Conservation (phyloP, 2,888 invertebrate genomes). For the Sarcophaga variegata region DNA sequence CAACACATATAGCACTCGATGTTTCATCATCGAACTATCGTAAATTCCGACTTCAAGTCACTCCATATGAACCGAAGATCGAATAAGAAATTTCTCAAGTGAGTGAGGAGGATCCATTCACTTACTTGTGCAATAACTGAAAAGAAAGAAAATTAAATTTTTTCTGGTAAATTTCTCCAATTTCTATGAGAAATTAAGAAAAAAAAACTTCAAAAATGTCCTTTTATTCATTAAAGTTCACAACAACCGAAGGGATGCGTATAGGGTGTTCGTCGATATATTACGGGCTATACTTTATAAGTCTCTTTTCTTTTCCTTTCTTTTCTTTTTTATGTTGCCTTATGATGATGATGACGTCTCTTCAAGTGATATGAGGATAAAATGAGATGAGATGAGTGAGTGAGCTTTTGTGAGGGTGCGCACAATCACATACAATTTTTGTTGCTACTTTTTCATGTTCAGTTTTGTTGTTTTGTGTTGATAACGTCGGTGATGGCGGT, state of each 20-base stretch:
- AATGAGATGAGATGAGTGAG: slow-evolving; percentile 24
- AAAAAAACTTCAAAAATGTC: accelerated
- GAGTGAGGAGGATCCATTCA: too few relatives aligned
- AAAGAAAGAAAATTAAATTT: too few relatives aligned
- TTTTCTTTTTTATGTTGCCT: neutral
- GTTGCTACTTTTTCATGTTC: slow-evolving; percentile 1
- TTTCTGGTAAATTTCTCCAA: too few relatives aligned
- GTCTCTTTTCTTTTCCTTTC: neutral
- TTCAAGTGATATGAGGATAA: slow-evolving; percentile 52
- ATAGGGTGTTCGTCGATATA: neutral
- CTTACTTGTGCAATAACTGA: too few relatives aligned
- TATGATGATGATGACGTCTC: slow-evolving; percentile 22
- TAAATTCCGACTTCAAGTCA: neutral
- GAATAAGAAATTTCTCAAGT: too few relatives aligned
- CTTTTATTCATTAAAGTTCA: too few relatives aligned
- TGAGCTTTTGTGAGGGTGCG: slow-evolving; percentile 57
- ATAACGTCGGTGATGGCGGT: slow-evolving; percentile 16
- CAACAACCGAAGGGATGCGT: neutral
- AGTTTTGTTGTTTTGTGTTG: neutral
- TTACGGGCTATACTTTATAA: neutral
- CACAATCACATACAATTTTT: slow-evolving; percentile 4
- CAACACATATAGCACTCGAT: neutral
- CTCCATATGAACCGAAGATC: neutral
- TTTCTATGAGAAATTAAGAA: too few relatives aligned
- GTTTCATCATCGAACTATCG: neutral